These are phyloP conservation scores for Caenorhabditis sinica DNA, from an alignment of 2,888 invertebrate genomes.

Conservation along the genomic window DNA sequence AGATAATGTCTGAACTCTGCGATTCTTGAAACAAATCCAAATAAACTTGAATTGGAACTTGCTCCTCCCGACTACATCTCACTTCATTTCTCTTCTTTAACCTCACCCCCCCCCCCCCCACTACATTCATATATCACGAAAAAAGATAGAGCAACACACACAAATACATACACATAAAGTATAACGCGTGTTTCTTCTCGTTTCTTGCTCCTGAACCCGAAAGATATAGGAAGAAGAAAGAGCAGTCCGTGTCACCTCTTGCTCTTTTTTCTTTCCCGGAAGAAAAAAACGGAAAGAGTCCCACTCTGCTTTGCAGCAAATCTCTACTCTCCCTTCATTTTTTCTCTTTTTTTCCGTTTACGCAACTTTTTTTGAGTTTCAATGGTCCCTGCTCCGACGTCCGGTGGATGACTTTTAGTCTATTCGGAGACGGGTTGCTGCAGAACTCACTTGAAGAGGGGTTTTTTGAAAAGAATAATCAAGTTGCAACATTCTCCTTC, in stretches of 20 bases:
- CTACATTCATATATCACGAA: slow-evolving; percentile 54
- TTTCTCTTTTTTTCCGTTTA: slow-evolving; percentile 27
- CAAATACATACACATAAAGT: slow-evolving; percentile 54
- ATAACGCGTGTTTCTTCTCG: slow-evolving; percentile 58
- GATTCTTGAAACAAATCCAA: neutral
- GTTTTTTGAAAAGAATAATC: neutral
- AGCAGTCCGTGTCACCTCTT: slow-evolving; percentile 62
- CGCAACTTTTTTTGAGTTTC: slow-evolving; percentile 51
- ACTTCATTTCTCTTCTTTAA: slow-evolving; percentile 13
- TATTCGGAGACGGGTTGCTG: too few species aligned
- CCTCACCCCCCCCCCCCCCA: neutral
- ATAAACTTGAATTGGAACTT: neutral
- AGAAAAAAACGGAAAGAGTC: slow-evolving; percentile 34
- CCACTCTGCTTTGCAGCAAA: slow-evolving; percentile 38
- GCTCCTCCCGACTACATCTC: neutral
- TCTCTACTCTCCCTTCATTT: slow-evolving; percentile 56
- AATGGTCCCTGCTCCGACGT: slow-evolving; percentile 28
- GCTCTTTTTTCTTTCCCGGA: slow-evolving; percentile 28
- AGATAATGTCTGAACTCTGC: neutral
- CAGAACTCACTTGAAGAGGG: neutral
- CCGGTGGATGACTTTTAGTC: slow-evolving; percentile 22
- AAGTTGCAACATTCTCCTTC: neutral
- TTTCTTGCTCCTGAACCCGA: slow-evolving; percentile 25
- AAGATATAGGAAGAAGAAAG: slow-evolving; percentile 28
- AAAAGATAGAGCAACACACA: slow-evolving; percentile 52